Conservation (phyloP, 2,113 vertebrate species). For the Megaptera novaeangliae region DNA sequence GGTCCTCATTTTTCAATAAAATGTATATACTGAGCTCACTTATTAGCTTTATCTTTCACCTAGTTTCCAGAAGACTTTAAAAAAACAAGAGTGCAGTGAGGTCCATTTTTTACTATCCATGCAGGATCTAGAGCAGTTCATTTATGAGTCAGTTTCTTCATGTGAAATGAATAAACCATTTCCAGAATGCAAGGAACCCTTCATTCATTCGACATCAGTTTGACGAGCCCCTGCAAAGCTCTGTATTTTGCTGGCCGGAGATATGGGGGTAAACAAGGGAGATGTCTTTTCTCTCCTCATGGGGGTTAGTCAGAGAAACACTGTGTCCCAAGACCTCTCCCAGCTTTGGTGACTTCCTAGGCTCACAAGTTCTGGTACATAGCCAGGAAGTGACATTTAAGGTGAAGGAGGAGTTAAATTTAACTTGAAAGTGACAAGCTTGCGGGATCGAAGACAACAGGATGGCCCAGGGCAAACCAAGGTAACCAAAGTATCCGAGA, state of each 20-base stretch:
- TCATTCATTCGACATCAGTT: not conserved
- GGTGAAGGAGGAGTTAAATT: not conserved
- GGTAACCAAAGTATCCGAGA: not conserved
- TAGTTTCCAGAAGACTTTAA: not conserved
- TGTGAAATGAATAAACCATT: not conserved
- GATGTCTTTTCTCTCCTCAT: not conserved
- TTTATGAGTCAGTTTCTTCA: not conserved
- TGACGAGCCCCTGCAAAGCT: not conserved
- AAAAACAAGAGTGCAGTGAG: not conserved
- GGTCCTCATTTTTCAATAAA: not conserved
- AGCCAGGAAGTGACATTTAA: not conserved
- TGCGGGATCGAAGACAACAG: rapidly evolving
- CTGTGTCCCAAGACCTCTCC: not conserved
- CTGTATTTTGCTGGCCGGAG: not conserved
- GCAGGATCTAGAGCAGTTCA: not conserved
- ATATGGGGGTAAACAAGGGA: not conserved
- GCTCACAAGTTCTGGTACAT: not conserved
- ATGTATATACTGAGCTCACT: not conserved
- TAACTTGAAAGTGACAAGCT: not conserved
- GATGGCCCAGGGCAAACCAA: not conserved
- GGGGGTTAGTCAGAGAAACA: not conserved
- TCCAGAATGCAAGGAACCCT: not conserved
- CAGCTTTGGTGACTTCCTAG: not conserved
- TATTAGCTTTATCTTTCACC: not conserved
- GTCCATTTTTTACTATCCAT: not conserved